Evolutionary conservation across 1,140 invertebrate species (phyloP).

Genomic region (Antheraea mylitta): DNA sequence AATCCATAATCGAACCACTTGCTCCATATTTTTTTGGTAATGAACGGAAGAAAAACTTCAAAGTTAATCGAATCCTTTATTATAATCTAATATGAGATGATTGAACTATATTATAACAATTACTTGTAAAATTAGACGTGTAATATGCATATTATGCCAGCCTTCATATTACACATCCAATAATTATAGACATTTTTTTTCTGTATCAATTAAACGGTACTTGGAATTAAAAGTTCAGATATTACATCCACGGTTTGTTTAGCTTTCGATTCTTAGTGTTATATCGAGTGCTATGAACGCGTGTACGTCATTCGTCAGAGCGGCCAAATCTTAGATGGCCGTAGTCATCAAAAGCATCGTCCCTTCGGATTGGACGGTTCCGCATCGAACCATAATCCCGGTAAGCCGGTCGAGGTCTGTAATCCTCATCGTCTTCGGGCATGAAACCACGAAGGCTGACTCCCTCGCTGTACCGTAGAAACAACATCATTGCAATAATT

Average conservation of each 20-base stretch:
- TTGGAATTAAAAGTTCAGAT: conserved; percentile 3
- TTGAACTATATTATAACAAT: neutral
- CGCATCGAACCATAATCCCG: conserved; percentile 84
- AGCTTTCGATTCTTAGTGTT: conserved; percentile 20
- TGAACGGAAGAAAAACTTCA: neutral
- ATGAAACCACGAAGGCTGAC: conserved; percentile 37
- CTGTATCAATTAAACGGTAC: neutral
- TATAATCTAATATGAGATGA: neutral
- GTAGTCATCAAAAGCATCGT: conserved; percentile 83
- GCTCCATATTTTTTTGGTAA: neutral
- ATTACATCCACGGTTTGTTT: conserved; percentile 5
- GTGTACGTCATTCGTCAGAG: conserved; percentile 57
- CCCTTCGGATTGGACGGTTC: conserved; percentile 77
- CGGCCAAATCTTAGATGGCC: conserved; percentile 85
- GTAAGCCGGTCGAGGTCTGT: conserved; percentile 78
- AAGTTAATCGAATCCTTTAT: neutral
- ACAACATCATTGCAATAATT: conserved; percentile 35
- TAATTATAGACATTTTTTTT: neutral
- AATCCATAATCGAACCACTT: neutral
- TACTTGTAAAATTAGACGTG: neutral
- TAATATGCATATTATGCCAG: conserved; percentile 25
- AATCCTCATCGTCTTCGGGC: conserved; percentile 79
- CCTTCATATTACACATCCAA: conserved; percentile 30
- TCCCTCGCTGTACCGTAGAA: conserved; percentile 39
- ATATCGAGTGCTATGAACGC: conserved; percentile 17